Evolutionary conservation across 2,888 invertebrate species (phyloP).

Genomic region (Shargacucullia verbasci): DNA sequence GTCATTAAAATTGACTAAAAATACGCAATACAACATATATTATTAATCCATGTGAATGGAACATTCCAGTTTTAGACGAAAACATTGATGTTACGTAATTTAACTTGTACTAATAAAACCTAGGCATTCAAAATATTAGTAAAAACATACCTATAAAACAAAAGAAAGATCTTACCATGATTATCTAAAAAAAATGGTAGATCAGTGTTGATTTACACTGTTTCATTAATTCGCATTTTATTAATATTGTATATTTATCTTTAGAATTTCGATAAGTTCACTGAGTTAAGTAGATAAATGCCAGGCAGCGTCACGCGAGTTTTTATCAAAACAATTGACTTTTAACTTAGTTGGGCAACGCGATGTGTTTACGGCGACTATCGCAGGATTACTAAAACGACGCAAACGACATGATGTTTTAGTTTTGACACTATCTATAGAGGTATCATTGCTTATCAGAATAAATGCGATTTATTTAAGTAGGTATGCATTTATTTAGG

Average conservation of each 20-base stretch:
- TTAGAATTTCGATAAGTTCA: conserved; percentile 10
- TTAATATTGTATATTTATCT: conserved; percentile 4
- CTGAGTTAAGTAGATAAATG: conserved; percentile 23
- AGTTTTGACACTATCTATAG: conserved; percentile 37
- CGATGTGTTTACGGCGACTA: conserved; percentile 24
- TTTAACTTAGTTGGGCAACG: conserved; percentile 21
- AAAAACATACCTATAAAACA: too few species aligned
- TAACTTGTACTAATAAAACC: not conserved
- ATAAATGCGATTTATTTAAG: not conserved
- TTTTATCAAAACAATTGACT: conserved; percentile 44
- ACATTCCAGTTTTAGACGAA: not conserved
- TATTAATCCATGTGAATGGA: not conserved
- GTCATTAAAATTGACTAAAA: not conserved
- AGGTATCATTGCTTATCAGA: conserved; percentile 26
- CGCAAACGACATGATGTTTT: conserved; percentile 39
- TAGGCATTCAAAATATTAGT: not conserved
- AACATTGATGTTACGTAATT: not conserved
- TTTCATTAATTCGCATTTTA: conserved; percentile 17
- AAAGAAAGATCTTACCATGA: conserved; percentile 38
- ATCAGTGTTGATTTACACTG: conserved; percentile 18
- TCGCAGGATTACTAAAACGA: conserved; percentile 24
- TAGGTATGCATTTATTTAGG: not conserved
- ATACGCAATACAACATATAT: not conserved
- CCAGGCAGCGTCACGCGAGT: conserved; percentile 12
- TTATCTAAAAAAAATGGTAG: conserved; percentile 12